A percentile compares a stretch with the other conserved stretches of the same genome.
Evolutionary conservation across 2,113 vertebrate species (phyloP).

Genomic region (Microtus oregoni): DNA sequence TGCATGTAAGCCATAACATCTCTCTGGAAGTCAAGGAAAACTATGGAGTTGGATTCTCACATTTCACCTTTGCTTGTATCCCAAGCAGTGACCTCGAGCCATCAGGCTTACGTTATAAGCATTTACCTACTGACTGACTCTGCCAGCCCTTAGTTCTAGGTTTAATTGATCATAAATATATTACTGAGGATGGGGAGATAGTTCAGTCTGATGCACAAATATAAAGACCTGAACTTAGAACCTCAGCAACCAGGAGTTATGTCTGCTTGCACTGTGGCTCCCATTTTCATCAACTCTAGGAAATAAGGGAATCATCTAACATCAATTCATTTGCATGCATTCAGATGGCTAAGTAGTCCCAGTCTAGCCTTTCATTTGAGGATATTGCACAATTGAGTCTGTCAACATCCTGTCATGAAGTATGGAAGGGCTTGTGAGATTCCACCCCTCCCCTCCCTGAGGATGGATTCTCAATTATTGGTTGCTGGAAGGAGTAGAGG

Average conservation of each 20-base stretch:
- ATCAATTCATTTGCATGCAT: conserved; percentile 34
- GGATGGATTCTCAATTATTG: neutral
- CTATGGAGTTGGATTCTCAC: neutral
- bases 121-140: neutral
- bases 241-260: neutral
- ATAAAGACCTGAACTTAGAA: neutral
- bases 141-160: neutral
- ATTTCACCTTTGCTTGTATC: neutral
- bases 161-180: neutral
- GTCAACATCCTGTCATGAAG: neutral
- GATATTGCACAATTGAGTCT: neutral
- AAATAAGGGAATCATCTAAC: conserved; percentile 1
- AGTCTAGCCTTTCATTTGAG: conserved; percentile 4
- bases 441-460: neutral
- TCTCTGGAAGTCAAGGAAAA: neutral
- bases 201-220: neutral
- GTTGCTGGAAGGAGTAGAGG: neutral
- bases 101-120: neutral
- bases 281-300: neutral
- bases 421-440: neutral
- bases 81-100: neutral
- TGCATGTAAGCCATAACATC: neutral
- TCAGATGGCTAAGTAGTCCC: neutral
- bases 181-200: no score
- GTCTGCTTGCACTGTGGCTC: neutral